phyloP scores from a whole-genome alignment of 2,888 invertebrate genomes.

The Drosophila paramelanica region DNA sequence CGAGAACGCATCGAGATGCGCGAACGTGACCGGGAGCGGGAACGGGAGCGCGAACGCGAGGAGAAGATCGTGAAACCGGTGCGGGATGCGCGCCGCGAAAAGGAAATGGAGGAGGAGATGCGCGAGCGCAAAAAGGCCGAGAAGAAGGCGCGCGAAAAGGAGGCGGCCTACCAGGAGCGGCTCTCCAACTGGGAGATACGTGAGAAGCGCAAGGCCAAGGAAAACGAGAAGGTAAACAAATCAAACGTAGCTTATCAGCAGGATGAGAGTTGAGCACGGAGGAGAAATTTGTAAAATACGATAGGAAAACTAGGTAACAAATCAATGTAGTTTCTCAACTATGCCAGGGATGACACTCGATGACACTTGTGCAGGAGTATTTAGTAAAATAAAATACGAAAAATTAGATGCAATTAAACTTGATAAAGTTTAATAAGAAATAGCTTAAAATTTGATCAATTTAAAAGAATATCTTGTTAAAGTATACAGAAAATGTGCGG shows the following conservation, averaged over 20 bases:
- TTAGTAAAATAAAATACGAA: too few species aligned
- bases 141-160: conserved; percentile 96
- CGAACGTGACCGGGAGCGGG: conserved; percentile 81
- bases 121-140: conserved; percentile 95
- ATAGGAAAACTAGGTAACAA: conserved; percentile 13
- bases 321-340: not conserved
- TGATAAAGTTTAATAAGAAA: too few species aligned
- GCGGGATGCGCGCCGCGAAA: conserved; percentile 89
- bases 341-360: too few species aligned
- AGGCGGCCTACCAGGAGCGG: conserved; percentile 97
- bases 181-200: conserved; percentile 92
- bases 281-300: too few species aligned
- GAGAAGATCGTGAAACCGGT: conserved; percentile 86
- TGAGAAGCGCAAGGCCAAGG: conserved; percentile 95
- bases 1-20: conserved; percentile 63
- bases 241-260: too few species aligned
- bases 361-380: too few species aligned
- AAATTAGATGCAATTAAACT: too few species aligned
- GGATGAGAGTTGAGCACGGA: too few species aligned
- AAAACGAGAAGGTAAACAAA: conserved; percentile 89
- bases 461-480: too few species aligned
- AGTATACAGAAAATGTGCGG: too few species aligned
- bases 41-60: conserved; percentile 86
- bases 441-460: too few species aligned
- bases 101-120: conserved; percentile 96